Conservation (phyloP, 2,888 invertebrate species). For the Zaprionus obscuricornis region DNA sequence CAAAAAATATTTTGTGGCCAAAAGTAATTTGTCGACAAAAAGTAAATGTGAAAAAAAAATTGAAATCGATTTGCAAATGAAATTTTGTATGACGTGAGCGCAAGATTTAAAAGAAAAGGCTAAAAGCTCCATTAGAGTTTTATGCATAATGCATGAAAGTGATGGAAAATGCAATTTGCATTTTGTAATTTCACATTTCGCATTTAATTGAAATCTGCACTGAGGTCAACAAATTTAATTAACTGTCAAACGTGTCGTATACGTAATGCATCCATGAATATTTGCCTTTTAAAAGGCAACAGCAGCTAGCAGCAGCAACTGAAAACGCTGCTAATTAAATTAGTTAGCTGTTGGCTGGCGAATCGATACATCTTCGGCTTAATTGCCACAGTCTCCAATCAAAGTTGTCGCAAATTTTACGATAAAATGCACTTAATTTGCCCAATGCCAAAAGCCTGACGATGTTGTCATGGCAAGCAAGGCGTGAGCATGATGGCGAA, state of each 20-base stretch:
- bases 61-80: constrained; percentile 10
- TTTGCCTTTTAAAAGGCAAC: constrained; percentile 11
- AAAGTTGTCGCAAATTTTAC: constrained; percentile 43
- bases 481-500: not conserved
- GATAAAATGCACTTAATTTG: constrained; percentile 50
- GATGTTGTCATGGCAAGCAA: not conserved
- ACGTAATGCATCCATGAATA: constrained; percentile 23
- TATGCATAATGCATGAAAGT: constrained; percentile 24
- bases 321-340: constrained; percentile 40
- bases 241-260: constrained; percentile 32
- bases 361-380: constrained; percentile 26
- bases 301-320: too few species aligned
- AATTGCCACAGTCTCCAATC: constrained; percentile 52
- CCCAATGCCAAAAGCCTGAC: constrained; percentile 16
- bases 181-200: constrained; percentile 24
- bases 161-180: constrained; percentile 22
- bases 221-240: constrained; percentile 43
- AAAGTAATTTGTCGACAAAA: too few species aligned
- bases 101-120: too few species aligned
- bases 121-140: not conserved
- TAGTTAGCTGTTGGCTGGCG: constrained; percentile 10
- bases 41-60: too few species aligned
- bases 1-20: too few species aligned
- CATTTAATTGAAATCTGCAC: constrained; percentile 29
- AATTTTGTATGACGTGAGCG: constrained; percentile 18